These are phyloP conservation scores for Chitala chitala DNA, from an alignment of 2,113 vertebrate genomes.

Conservation along the genomic window DNA sequence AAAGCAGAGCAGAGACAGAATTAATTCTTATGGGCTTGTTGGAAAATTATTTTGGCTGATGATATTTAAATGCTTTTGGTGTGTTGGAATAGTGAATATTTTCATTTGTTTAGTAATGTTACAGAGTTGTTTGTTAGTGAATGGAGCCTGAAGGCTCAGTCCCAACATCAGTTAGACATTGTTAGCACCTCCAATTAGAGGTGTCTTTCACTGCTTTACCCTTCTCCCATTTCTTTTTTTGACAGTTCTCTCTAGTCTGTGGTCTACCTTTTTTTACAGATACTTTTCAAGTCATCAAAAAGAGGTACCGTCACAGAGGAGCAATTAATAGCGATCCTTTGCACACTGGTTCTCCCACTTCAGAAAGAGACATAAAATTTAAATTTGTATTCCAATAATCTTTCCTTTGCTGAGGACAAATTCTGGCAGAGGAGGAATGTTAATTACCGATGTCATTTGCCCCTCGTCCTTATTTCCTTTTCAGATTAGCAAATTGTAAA, in stretches of 20 bases:
- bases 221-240: background rate
- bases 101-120: background rate
- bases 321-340: conserved; percentile 1
- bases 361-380: conserved; percentile 1
- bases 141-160: background rate
- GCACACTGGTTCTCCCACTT: background rate
- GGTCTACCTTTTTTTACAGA: background rate
- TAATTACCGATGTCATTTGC: background rate
- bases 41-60: conserved; percentile 13
- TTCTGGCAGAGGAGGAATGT: no score
- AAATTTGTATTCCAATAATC: conserved; percentile 23
- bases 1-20: background rate
- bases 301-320: background rate
- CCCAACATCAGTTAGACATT: background rate
- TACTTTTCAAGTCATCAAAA: background rate
- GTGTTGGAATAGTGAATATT: background rate
- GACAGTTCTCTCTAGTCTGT: background rate
- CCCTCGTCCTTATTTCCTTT: background rate
- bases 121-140: background rate
- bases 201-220: conserved; percentile 8
- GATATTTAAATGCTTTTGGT: conserved; percentile 3
- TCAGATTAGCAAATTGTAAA: background rate
- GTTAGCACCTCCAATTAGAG: conserved; percentile 15
- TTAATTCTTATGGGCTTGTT: background rate
- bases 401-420: background rate